phyloP scores from a whole-genome alignment of 2,888 invertebrate genomes.

The Ichneumoninae sp. region DNA sequence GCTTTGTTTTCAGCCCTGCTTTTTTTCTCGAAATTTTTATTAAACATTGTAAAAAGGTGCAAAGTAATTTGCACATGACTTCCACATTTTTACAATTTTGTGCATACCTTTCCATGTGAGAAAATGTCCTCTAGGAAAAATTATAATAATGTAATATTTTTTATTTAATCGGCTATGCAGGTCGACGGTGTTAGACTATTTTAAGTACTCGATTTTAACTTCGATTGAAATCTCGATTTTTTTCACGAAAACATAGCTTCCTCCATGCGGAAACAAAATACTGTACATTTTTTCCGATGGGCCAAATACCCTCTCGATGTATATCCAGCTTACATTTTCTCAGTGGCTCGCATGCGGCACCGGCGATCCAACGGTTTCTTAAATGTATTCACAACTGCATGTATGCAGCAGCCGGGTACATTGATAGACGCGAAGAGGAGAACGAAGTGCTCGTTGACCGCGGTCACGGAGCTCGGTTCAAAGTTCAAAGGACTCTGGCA shows the following conservation, averaged over 20 bases:
- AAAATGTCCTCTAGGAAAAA: too few species aligned
- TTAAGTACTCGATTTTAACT: too few species aligned
- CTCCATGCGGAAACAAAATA: too few species aligned
- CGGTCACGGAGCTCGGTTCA: conserved; percentile 60
- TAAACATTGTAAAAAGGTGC: too few species aligned
- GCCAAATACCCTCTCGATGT: background rate
- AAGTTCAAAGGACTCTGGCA: conserved; percentile 64
- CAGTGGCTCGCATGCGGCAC: background rate
- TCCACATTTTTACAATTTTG: too few species aligned
- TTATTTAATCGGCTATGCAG: conserved; percentile 38
- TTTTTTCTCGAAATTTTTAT: background rate
- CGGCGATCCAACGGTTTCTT: conserved; percentile 17
- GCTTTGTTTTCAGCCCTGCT: too few species aligned
- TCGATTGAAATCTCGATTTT: too few species aligned
- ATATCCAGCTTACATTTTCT: background rate
- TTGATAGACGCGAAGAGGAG: conserved; percentile 58
- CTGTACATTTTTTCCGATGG: background rate
- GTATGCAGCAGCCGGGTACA: conserved; percentile 2
- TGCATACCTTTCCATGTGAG: too few species aligned
- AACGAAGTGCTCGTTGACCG: conserved; percentile 63
- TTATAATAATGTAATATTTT: background rate
- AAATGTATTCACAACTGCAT: background rate
- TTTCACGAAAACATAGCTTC: too few species aligned
- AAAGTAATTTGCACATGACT: too few species aligned
- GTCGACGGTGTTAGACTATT: background rate